These are phyloP conservation scores for Cheilosia impressa DNA, from an alignment of 2,888 invertebrate species.

Conservation along the genomic window DNA sequence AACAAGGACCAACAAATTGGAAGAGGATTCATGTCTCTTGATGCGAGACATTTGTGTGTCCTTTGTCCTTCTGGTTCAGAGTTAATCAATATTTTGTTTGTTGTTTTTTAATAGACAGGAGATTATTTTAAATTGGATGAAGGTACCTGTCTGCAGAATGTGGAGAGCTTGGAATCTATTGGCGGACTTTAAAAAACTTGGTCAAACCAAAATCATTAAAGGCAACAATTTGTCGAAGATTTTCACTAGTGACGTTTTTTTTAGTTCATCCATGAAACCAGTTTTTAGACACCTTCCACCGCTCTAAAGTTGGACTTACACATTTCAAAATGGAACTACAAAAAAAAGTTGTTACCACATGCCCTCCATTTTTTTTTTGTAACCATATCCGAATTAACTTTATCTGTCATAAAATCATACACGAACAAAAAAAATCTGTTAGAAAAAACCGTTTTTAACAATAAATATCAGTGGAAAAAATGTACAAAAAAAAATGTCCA, in stretches of 20 bases:
- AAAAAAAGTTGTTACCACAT: conserved; percentile 48
- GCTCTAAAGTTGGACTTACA: too few species aligned
- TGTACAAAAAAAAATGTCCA: conserved; percentile 54
- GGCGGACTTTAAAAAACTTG: too few species aligned
- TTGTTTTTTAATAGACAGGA: conserved; percentile 11
- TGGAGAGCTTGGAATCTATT: background rate
- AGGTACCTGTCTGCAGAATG: conserved; percentile 1
- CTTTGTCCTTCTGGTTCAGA: conserved; percentile 50
- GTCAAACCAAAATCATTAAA: too few species aligned
- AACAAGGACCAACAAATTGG: conserved; percentile 37
- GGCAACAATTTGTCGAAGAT: too few species aligned
- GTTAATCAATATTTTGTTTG: conserved; percentile 45
- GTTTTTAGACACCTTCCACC: too few species aligned
- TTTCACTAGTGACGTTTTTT: too few species aligned
- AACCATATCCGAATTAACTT: conserved; percentile 71
- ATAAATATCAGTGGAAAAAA: conserved; percentile 47
- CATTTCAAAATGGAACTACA: background rate
- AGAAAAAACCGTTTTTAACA: conserved; percentile 55
- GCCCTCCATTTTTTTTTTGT: conserved; percentile 33
- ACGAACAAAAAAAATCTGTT: conserved; percentile 32
- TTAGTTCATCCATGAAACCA: too few species aligned
- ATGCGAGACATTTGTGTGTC: conserved; percentile 52
- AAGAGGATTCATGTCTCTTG: conserved; percentile 42
- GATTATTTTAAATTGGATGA: conserved; percentile 18
- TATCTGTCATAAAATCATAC: conserved; percentile 61